Evolutionary conservation across 2,113 vertebrate genomes (phyloP), one percentile per base, ranked within the genome.

Genomic region (Tupaia tana): DNA sequence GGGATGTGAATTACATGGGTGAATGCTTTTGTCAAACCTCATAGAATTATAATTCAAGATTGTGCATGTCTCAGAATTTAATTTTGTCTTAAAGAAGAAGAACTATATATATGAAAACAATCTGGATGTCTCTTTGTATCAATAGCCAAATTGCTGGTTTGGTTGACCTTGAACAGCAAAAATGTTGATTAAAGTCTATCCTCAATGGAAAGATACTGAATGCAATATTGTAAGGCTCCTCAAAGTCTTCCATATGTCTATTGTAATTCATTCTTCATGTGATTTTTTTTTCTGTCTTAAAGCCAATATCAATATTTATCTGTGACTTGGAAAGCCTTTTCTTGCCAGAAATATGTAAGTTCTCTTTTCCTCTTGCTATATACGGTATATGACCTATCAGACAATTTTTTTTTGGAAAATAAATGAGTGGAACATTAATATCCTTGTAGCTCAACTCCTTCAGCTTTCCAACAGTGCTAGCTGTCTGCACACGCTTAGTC

Each of bases 261-360:
- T 83, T 96, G 84, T 96, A 91, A 86, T 96, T 97, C 59, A 92
- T 8, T 64, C 52, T 84, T 3, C 81, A 73, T 85, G 34, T 14
- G n/a, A 74, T 18, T 93, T 87, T 18, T 93, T 87, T 82, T 92
- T 96, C 96, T 96, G 95, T 96, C 86, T 97, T 91, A 89, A 97
- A 95, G 97, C 97, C 98, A 98, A 83, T 96, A 97, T 98, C 93
- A 98, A 98, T 98, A 98, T 98, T 98, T 98, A 96, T 98, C 91
- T 98, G 96, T 86, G 97, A 92, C 20, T 16, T 95, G 95, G 96
- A 95, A 98, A 98, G 94, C 81, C 66, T n/a, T 96, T 93, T 74
- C 94, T 97, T 91, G 96, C 97, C 98, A 98, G 90, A 97, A 97
- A 98, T 96, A 66, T 92, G 43, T 97, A 94, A 24, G 6, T 63